Conservation (phyloP, 2,888 invertebrate genomes). For the Agapetus fuscipes region DNA sequence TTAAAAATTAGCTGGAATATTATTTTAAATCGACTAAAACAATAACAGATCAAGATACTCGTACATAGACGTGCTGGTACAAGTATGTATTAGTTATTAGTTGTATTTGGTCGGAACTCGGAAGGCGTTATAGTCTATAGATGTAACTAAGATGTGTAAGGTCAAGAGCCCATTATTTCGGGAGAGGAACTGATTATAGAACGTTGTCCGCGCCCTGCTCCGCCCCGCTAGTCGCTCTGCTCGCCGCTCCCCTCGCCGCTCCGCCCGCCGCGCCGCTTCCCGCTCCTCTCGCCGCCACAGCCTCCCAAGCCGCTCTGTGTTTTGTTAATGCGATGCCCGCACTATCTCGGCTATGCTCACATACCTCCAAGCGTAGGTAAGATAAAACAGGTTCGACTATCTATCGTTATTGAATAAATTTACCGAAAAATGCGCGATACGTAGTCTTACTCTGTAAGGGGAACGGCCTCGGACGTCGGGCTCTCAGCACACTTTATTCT, state of each 20-base stretch:
- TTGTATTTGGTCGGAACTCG: too few relatives aligned
- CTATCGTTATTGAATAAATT: conserved; percentile 22
- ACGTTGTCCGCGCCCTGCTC: too few relatives aligned
- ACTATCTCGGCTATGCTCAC: conserved; percentile 20
- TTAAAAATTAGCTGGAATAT: too few relatives aligned
- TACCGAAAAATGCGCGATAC: conserved; percentile 22
- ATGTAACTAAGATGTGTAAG: too few relatives aligned
- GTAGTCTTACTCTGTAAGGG: conserved; percentile 18
- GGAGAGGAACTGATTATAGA: too few relatives aligned
- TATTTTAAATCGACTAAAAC: too few relatives aligned
- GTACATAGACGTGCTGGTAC: too few relatives aligned
- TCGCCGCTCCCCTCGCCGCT: background rate
- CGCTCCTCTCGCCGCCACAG: background rate
- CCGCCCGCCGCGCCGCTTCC: background rate
- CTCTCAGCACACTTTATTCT: conserved; percentile 7
- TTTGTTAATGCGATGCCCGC: conserved; percentile 17
- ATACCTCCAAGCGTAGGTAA: conserved; percentile 20
- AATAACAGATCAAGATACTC: too few relatives aligned
- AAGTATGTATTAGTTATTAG: too few relatives aligned
- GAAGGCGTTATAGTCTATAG: too few relatives aligned
- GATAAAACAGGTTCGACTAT: conserved; percentile 22
- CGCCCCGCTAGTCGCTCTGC: background rate
- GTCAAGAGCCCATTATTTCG: too few relatives aligned
- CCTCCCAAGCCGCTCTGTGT: background rate
- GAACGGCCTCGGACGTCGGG: conserved; percentile 18